Conservation (phyloP, 1,140 invertebrate genomes). For the Cardiocondyla obscurior region DNA sequence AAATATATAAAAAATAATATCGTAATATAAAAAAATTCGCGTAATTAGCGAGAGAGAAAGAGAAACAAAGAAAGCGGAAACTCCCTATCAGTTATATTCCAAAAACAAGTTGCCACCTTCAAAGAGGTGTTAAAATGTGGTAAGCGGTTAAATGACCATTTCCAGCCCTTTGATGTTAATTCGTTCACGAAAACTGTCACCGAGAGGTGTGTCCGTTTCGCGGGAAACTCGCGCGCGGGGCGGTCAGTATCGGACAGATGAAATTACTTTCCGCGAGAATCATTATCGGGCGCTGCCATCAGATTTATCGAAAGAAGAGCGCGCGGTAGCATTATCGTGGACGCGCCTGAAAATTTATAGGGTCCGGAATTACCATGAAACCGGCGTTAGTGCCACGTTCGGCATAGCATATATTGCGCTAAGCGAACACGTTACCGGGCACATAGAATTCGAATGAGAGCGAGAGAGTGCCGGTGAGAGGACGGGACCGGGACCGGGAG, state of each 20-base stretch:
- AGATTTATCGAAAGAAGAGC: slow-evolving; percentile 70
- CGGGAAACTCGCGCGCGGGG: not conserved
- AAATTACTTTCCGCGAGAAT: slow-evolving; percentile 50
- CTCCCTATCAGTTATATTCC: slow-evolving; percentile 3
- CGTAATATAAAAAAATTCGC: too few species aligned
- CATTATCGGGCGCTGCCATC: slow-evolving; percentile 34
- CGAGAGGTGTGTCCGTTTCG: slow-evolving; percentile 21
- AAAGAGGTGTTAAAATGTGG: slow-evolving; percentile 19
- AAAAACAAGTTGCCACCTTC: not conserved
- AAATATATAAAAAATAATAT: too few species aligned
- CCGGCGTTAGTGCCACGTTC: slow-evolving; percentile 67
- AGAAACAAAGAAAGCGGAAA: not conserved
- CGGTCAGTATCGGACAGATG: slow-evolving; percentile 33
- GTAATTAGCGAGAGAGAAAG: too few species aligned
- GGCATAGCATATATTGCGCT: slow-evolving; percentile 57
- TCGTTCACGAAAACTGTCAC: slow-evolving; percentile 17
- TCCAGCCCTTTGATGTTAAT: slow-evolving; percentile 30
- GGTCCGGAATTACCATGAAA: slow-evolving; percentile 69
- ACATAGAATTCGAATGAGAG: slow-evolving; percentile 41
- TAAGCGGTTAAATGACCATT: slow-evolving; percentile 15
- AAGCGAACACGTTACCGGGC: slow-evolving; percentile 68
- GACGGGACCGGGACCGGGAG: not conserved
- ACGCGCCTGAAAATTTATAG: slow-evolving; percentile 64
- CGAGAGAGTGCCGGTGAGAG: not conserved
- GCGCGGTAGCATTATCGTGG: slow-evolving; percentile 58